These are phyloP conservation scores for Sphaerophoria taeniata DNA, from an alignment of 2,888 invertebrate genomes.

Conservation along the genomic window DNA sequence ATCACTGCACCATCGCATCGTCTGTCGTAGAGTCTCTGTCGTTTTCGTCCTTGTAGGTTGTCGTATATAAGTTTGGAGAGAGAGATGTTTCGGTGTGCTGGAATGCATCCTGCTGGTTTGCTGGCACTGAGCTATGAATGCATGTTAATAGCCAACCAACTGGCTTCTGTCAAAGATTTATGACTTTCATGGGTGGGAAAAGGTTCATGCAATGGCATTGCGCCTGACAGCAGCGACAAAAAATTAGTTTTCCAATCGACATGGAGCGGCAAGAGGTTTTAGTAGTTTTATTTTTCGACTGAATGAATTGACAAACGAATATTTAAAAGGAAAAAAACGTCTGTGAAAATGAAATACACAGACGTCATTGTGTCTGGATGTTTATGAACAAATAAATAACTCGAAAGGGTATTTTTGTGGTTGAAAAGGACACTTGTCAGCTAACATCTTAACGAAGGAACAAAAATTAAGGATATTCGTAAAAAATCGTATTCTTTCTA, in stretches of 20 bases:
- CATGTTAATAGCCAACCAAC: slow-evolving; percentile 72
- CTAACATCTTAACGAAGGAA: no score
- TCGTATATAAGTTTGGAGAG: neutral
- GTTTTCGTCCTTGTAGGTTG: slow-evolving; percentile 28
- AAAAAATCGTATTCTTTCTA: no score
- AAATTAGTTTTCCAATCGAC: slow-evolving; percentile 70
- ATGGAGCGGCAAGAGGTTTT: slow-evolving; percentile 41
- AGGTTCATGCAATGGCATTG: slow-evolving; percentile 69
- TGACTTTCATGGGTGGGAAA: slow-evolving; percentile 63
- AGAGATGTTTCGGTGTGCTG: slow-evolving; percentile 16
- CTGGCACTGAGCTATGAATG: slow-evolving; percentile 69
- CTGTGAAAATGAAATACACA: slow-evolving; percentile 62
- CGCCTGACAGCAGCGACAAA: slow-evolving; percentile 71
- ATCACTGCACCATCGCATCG: slow-evolving; percentile 53
- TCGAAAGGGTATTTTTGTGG: no score
- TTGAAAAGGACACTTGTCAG: no score
- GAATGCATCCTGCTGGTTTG: slow-evolving; percentile 71
- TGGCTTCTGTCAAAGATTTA: slow-evolving; percentile 74
- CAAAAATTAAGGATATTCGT: no score
- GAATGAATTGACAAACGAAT: neutral
- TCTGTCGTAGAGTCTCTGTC: neutral
- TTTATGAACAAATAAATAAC: neutral
- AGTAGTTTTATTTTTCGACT: neutral
- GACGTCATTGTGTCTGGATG: slow-evolving; percentile 56
- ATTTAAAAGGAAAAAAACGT: neutral